phyloP scores from a whole-genome alignment of 2,113 vertebrate genomes.

The Heliornis fulica region DNA sequence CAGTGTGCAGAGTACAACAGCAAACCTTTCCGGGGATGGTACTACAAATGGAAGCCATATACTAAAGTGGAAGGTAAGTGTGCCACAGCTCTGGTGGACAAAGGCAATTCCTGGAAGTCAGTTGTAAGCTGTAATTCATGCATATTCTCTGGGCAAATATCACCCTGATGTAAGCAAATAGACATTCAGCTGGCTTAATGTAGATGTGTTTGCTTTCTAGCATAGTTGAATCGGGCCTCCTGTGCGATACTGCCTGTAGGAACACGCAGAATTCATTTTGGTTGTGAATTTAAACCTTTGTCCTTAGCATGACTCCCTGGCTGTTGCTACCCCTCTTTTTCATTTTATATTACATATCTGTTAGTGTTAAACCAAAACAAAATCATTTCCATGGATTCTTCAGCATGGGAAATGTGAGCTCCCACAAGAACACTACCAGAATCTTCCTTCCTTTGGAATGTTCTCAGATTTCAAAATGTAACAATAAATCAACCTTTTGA shows the following conservation, averaged over 20 bases:
- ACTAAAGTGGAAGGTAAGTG: conserved; percentile 93
- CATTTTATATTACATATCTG: background rate
- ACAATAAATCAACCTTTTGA: conserved; percentile 54
- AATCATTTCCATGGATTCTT: background rate
- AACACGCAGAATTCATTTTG: background rate
- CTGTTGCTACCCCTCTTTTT: background rate
- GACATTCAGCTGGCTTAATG: background rate
- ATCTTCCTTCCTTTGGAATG: conserved; percentile 61
- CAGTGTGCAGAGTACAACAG: conserved; percentile 97
- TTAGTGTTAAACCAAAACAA: conserved; percentile 5
- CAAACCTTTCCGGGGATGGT: conserved; percentile 97
- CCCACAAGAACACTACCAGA: conserved; percentile 22
- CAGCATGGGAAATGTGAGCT: conserved; percentile 38
- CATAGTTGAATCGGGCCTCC: background rate
- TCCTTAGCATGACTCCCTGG: background rate
- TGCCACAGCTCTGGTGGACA: background rate
- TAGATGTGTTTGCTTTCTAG: background rate
- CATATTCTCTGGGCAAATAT: background rate
- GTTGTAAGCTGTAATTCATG: background rate
- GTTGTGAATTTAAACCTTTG: background rate
- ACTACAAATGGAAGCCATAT: conserved; percentile 98
- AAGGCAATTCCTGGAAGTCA: background rate
- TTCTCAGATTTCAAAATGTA: conserved; percentile 62
- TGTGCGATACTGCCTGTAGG: background rate
- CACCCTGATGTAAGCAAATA: background rate